Evolutionary conservation across 2,888 invertebrate genomes (phyloP).

Genomic region (Heteromurus nitidus): DNA sequence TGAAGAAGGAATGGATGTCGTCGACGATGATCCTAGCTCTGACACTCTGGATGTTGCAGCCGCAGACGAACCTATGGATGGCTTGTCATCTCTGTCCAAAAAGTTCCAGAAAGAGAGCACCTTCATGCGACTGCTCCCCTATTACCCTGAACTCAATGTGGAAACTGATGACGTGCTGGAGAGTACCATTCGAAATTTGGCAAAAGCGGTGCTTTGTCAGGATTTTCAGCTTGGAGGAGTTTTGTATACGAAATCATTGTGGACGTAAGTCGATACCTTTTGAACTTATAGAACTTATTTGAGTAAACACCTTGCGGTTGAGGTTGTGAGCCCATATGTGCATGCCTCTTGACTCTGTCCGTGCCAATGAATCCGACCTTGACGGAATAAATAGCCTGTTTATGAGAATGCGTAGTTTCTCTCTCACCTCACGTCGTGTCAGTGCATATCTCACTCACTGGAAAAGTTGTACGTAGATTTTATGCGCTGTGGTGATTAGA

Average conservation of each 20-base stretch:
- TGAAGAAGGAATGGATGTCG: constrained; percentile 67
- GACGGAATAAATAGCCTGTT: too few relatives aligned
- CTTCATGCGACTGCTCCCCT: constrained; percentile 69
- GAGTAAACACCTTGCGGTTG: too few relatives aligned
- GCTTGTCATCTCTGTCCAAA: not conserved
- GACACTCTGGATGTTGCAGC: constrained; percentile 49
- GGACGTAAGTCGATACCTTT: constrained; percentile 71
- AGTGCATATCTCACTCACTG: too few relatives aligned
- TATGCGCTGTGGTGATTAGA: too few relatives aligned
- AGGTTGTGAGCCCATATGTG: too few relatives aligned
- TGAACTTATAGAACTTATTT: too few relatives aligned
- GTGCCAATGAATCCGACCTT: constrained; percentile 10
- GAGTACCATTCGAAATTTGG: constrained; percentile 67
- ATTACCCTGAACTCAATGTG: constrained; percentile 63
- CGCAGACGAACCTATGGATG: constrained; percentile 26
- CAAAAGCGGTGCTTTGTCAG: constrained; percentile 66
- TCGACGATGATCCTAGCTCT: constrained; percentile 68
- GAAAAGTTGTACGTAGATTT: too few relatives aligned
- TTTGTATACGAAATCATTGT: constrained; percentile 68
- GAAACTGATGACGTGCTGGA: constrained; percentile 70
- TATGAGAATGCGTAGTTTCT: not conserved
- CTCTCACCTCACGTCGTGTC: too few relatives aligned
- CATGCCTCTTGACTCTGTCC: too few relatives aligned
- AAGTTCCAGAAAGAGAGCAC: constrained; percentile 71
- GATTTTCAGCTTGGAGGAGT: constrained; percentile 71